Base-by-base conservation (phyloP, 2,113 vertebrate genomes). In the Neopipo cinnamomea region DNA sequence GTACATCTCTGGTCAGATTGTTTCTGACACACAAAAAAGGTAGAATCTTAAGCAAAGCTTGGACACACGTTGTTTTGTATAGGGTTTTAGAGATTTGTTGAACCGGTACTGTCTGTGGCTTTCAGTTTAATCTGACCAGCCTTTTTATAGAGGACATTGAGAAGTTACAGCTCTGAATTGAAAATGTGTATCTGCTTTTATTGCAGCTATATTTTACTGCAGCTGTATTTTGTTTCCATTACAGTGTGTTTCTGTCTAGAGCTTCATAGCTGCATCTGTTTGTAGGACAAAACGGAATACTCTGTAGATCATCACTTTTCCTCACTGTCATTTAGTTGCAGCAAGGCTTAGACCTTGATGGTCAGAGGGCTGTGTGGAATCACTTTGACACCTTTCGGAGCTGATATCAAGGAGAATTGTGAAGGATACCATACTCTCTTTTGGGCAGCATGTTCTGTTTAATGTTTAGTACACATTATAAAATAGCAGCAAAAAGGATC, bases 171-270 rank as follows among this genome's bases (percentile, higher is more conserved):
- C 52, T 89, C 81, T 87, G 83, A 93, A 87, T 17, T 50, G 68
- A 75, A 75, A 82, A 56, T 44, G 5, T n/a, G 5, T 65, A 37
- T 70, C 74, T 89, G 6, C 53, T 74, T 66, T 91, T 78, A 91
- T 61, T 79, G 49, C 44, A 70, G 53, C 70, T 63, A 7, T 76
- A 46, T 94, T 73, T 94, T 91, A 80, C 59, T 87, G 59, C 73
- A 91, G 52, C 66, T 85, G n/a, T 75, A 8, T 88, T 90, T 94
- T 90, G 53, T 88, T 90, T 86, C 62, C 85, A 79, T 59, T 55
- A 41, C 44, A 83, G 49, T 31, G 8, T 85, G 56, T 85, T 97
- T 94, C 62, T 93, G 17, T 65, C 37, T 89, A 76, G 49, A 88
- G 41, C 31, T 76, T 67, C 58, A 41, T 41, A 62, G 37, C 28